Evolutionary conservation across 2,888 invertebrate species (phyloP).

Genomic region (Eupithecia inturbata): DNA sequence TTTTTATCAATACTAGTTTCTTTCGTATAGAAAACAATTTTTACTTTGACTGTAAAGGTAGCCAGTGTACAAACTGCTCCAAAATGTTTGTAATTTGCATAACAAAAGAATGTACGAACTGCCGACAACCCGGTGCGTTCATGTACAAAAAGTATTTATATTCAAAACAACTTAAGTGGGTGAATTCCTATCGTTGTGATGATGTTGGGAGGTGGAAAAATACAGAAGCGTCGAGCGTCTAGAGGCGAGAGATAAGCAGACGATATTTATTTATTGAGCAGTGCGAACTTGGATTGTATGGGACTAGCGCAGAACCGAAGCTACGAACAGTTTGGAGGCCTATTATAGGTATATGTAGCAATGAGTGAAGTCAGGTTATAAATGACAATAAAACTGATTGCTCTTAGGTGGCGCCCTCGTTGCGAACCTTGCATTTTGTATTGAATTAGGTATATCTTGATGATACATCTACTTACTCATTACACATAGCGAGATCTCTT

Average conservation of each 20-base stretch:
- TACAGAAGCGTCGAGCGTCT: background rate
- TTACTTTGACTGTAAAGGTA: no score
- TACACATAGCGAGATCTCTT: conserved; percentile 63
- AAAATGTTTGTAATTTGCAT: no score
- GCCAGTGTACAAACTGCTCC: no score
- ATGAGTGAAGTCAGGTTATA: background rate
- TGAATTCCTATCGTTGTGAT: background rate
- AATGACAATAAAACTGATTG: background rate
- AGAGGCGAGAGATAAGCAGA: background rate
- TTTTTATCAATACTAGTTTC: no score
- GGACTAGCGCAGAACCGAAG: background rate
- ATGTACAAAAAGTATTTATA: background rate
- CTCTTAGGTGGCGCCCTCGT: background rate
- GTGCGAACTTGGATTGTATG: background rate
- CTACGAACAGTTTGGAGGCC: background rate
- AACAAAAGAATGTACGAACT: no score
- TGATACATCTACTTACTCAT: conserved; percentile 58
- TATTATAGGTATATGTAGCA: background rate
- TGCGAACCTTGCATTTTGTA: background rate
- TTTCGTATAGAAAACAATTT: no score
- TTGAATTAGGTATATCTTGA: background rate
- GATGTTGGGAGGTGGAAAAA: background rate
- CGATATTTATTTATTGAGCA: background rate
- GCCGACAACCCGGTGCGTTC: no score
- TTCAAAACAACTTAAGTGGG: background rate